Evolutionary conservation across 2,797 vertebrate genomes (phyloP).

Genomic region (Lepus oiostolus): DNA sequence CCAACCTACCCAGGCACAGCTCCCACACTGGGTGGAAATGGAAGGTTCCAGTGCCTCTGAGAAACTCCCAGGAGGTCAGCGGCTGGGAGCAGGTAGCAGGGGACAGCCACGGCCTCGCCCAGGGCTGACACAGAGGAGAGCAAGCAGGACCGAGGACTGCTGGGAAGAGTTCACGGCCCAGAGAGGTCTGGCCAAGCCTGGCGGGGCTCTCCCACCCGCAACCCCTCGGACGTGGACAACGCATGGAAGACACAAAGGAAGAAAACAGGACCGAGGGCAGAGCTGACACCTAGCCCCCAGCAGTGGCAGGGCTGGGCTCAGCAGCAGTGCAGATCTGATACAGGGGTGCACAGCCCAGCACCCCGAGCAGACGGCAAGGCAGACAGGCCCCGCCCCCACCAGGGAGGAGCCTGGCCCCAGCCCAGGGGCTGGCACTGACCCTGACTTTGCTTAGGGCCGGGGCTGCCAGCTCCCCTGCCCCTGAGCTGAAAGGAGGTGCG

Average conservation of each 20-base stretch:
- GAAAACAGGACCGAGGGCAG: neutral
- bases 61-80: rapidly evolving
- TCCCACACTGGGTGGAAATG: rapidly evolving
- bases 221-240: neutral
- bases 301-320: rapidly evolving
- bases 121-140: too few species aligned
- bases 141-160: too few species aligned
- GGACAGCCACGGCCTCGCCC: rapidly evolving
- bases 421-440: neutral
- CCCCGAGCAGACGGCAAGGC: rapidly evolving
- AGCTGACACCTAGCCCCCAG: rapidly evolving
- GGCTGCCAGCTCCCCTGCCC: neutral
- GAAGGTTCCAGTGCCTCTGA: neutral
- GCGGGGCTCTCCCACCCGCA: rapidly evolving
- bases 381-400: neutral
- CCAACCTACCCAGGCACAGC: rapidly evolving
- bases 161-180: neutral
- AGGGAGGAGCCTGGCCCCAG: neutral
- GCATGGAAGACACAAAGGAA: neutral
- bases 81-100: rapidly evolving
- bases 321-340: rapidly evolving
- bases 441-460: neutral
- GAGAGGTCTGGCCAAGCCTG: neutral
- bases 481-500: neutral
- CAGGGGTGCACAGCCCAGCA: rapidly evolving